phyloP scores from a whole-genome alignment of 2,797 vertebrate genomes.

The Numenius phaeopus region DNA sequence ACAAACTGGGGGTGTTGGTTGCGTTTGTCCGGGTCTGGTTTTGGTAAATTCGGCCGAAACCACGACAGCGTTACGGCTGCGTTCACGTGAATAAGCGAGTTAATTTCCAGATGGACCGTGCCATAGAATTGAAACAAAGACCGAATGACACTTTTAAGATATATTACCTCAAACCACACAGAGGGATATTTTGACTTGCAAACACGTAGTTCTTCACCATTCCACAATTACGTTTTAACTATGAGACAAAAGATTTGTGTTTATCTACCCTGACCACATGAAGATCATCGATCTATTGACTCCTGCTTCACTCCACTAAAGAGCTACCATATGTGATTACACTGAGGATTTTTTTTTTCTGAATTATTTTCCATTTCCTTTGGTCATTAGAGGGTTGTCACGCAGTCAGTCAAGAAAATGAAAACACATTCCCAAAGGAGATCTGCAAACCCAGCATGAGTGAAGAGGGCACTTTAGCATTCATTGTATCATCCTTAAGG shows the following conservation, averaged over 20 bases:
- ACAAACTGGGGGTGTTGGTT: rapidly evolving
- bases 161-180: not conserved
- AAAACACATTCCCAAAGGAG: not conserved
- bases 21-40: no score
- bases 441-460: not conserved
- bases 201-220: not conserved
- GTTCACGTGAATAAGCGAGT: rapidly evolving
- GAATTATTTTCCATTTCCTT: not conserved
- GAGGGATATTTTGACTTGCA: not conserved
- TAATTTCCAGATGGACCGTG: not conserved
- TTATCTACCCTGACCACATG: not conserved
- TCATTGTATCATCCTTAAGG: not conserved
- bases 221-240: not conserved
- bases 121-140: not conserved
- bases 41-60: no score
- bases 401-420: not conserved
- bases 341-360: not conserved
- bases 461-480: not conserved
- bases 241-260: not conserved
- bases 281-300: not conserved
- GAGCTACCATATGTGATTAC: not conserved
- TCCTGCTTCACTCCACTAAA: not conserved
- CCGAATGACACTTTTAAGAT: not conserved
- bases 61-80: not conserved
- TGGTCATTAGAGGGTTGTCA: not conserved